A percentile compares a stretch with the other conserved stretches of the same genome.
Conservation (phyloP, 2,888 invertebrate genomes). For the Cepaea hortensis region DNA sequence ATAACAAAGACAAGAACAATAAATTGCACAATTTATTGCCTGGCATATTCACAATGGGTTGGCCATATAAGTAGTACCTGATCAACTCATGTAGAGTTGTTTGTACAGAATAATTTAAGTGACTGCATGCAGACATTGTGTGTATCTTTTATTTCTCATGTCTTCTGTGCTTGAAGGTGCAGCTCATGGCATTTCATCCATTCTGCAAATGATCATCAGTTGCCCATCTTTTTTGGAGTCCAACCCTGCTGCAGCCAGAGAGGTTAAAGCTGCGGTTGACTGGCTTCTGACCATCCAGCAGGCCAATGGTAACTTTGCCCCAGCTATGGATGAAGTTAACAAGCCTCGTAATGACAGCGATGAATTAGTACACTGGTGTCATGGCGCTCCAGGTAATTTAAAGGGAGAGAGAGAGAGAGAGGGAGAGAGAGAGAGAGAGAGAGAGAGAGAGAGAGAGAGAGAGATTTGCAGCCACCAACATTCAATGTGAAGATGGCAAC, state of each 20-base stretch:
- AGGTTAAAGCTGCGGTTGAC: slow-evolving; percentile 83
- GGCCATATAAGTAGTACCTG: no score
- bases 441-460: no score
- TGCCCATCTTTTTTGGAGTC: slow-evolving; percentile 80
- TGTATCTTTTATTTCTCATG: neutral
- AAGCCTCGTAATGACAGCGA: slow-evolving; percentile 77
- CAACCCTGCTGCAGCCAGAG: slow-evolving; percentile 79
- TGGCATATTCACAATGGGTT: no score
- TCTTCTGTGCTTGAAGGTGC: slow-evolving; percentile 75
- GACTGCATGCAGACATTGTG: no score
- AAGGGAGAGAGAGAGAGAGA: no score
- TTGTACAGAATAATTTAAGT: no score
- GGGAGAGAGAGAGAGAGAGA: no score
- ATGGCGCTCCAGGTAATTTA: slow-evolving; percentile 85
- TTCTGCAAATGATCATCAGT: slow-evolving; percentile 82
- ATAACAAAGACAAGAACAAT: no score
- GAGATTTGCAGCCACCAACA: no score
- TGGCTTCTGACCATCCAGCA: slow-evolving; percentile 83
- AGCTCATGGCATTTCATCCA: slow-evolving; percentile 82
- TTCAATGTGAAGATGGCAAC: no score
- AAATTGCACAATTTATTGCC: no score
- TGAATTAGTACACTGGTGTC: slow-evolving; percentile 92
- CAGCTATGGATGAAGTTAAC: slow-evolving; percentile 84
- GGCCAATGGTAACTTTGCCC: slow-evolving; percentile 85
- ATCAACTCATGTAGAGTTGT: no score